Evolutionary conservation across 2,113 vertebrate species (phyloP).

Genomic region (Oryzias celebensis): DNA sequence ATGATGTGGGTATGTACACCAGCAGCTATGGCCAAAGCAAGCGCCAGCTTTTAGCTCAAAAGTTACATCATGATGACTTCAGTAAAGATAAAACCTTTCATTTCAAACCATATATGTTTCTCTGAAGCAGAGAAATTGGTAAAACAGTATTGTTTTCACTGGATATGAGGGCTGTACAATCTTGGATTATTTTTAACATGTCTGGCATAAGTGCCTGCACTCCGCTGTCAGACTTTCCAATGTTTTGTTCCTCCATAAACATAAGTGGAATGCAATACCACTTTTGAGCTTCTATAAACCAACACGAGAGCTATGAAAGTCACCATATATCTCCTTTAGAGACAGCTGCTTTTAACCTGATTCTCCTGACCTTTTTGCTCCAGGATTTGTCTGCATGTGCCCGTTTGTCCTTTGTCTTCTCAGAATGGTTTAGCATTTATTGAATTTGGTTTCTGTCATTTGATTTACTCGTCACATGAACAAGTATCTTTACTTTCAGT

Average conservation of each 20-base stretch:
- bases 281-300: constrained; percentile 24
- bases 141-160: constrained; percentile 32
- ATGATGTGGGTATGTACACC: constrained; percentile 88
- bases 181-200: constrained; percentile 37
- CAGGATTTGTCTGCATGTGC: background rate
- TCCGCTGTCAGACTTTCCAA: constrained; percentile 39
- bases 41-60: background rate
- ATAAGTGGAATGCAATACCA: constrained; percentile 42
- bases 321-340: constrained; percentile 13
- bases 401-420: background rate
- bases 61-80: constrained; percentile 1
- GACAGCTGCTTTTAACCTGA: constrained; percentile 6
- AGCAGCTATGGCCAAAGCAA: background rate
- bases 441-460: background rate
- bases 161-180: constrained; percentile 26
- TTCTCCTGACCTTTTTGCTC: background rate
- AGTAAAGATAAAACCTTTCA: background rate
- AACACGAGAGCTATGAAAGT: constrained; percentile 15
- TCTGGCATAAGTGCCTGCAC: constrained; percentile 16
- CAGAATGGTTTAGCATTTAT: background rate
- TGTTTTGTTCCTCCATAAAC: constrained; percentile 42
- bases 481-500: background rate
- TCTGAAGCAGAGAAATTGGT: background rate
- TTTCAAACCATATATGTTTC: background rate
- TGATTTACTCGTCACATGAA: background rate